phyloP scores from a whole-genome alignment of 2,797 vertebrate genomes.

The Chelmon rostratus region DNA sequence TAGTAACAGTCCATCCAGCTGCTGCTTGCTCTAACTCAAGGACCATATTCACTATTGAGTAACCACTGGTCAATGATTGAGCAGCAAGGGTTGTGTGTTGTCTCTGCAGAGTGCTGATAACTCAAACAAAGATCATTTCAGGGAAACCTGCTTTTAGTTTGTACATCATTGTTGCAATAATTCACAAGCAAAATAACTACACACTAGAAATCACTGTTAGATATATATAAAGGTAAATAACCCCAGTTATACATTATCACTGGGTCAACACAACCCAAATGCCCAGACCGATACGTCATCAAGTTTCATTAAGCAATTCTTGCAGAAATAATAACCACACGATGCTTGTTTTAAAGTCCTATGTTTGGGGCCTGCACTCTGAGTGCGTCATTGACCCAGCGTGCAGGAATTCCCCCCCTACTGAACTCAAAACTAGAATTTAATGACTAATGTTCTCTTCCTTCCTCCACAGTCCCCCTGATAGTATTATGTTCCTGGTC shows the following conservation, averaged over 20 bases:
- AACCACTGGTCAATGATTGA: slow-evolving; percentile 42
- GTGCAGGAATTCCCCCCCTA: slow-evolving; percentile 36
- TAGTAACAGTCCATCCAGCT: slow-evolving; percentile 31
- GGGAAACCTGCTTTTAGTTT: slow-evolving; percentile 3
- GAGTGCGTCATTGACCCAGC: neutral
- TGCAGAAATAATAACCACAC: neutral
- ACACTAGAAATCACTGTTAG: no score
- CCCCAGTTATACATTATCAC: neutral
- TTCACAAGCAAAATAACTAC: neutral
- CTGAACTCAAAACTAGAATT: slow-evolving; percentile 24
- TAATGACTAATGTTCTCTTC: slow-evolving; percentile 34
- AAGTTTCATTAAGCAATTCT: neutral
- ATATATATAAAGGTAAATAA: neutral
- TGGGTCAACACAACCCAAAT: neutral
- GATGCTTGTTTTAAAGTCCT: neutral
- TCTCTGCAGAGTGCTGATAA: neutral
- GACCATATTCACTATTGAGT: slow-evolving; percentile 33
- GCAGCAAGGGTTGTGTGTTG: neutral
- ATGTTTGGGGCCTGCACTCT: neutral
- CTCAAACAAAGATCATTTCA: slow-evolving; percentile 14
- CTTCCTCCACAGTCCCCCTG: slow-evolving; percentile 34
- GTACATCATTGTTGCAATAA: neutral
- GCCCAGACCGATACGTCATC: neutral
- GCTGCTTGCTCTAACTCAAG: slow-evolving; percentile 20
- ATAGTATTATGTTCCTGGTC: slow-evolving; percentile 34